These are phyloP conservation scores for Anniella stebbinsi DNA, from an alignment of 2,797 vertebrate species.

Conservation along the genomic window DNA sequence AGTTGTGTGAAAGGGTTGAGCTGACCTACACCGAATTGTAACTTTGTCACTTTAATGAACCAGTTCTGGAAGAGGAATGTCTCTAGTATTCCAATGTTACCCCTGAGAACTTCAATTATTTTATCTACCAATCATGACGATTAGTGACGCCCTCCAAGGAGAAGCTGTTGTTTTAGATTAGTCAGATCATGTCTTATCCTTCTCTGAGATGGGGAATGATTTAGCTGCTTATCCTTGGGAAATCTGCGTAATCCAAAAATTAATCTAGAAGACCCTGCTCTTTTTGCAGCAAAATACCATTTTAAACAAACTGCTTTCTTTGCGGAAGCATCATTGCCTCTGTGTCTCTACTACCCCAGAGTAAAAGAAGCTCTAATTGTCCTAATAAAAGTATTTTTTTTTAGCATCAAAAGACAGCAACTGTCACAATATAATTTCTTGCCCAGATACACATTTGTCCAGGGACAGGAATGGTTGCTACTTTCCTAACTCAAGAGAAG, in stretches of 20 bases:
- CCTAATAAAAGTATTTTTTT: conserved; percentile 73
- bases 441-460: conserved; percentile 66
- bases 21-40: conserved; percentile 64
- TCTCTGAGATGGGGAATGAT: conserved; percentile 65
- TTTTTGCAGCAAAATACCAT: conserved; percentile 66
- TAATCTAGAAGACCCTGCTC: conserved; percentile 73
- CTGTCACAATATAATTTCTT: conserved; percentile 74
- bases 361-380: conserved; percentile 71
- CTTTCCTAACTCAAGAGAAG: conserved; percentile 37
- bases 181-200: conserved; percentile 65
- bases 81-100: conserved; percentile 70
- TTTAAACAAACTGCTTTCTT: conserved; percentile 68
- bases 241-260: conserved; percentile 71
- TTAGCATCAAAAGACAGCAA: conserved; percentile 62
- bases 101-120: conserved; percentile 75
- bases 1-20: conserved; percentile 47
- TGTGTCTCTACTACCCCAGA: conserved; percentile 61
- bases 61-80: conserved; percentile 66
- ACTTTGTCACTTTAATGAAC: conserved; percentile 74
- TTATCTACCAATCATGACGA: conserved; percentile 75
- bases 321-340: conserved; percentile 49
- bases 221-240: conserved; percentile 74
- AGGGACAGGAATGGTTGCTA: conserved; percentile 65
- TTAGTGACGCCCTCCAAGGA: conserved; percentile 74
- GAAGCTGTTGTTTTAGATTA: conserved; percentile 76